Percentiles rank a stretch among this genome's conserved stretches.
Conservation (phyloP, 1,140 invertebrate species). For the Drosophila hydei region DNA sequence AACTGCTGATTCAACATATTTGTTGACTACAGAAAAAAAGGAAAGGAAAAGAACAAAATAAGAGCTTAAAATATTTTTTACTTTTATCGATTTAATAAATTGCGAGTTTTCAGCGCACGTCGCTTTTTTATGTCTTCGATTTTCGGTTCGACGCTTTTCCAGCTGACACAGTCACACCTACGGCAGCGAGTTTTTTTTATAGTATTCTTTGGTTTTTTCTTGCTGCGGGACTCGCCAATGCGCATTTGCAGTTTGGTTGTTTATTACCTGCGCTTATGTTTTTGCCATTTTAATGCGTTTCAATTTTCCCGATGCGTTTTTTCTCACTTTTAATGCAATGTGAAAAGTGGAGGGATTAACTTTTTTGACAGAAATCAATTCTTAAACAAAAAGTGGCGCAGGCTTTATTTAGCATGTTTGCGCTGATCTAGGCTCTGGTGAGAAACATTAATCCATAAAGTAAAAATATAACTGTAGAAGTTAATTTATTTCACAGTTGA, state of each 20-base stretch:
- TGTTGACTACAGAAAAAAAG: slow-evolving; percentile 19
- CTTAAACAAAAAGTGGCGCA: background rate
- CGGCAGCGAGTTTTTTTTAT: slow-evolving; percentile 51
- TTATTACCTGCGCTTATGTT: slow-evolving; percentile 74
- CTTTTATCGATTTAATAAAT: slow-evolving; percentile 79
- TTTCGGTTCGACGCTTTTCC: slow-evolving; percentile 52
- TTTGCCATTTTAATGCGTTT: slow-evolving; percentile 37
- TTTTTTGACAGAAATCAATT: slow-evolving; percentile 6
- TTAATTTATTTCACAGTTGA: too few relatives aligned
- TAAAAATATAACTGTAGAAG: too few relatives aligned
- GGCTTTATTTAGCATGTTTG: background rate
- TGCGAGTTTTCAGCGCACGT: slow-evolving; percentile 30
- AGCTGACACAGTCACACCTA: slow-evolving; percentile 71
- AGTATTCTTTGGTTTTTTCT: slow-evolving; percentile 68
- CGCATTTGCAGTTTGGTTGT: slow-evolving; percentile 68
- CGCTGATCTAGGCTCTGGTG: too few relatives aligned
- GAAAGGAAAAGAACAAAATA: background rate
- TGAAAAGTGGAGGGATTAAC: slow-evolving; percentile 24
- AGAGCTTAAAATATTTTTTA: slow-evolving; percentile 33
- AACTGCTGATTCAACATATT: slow-evolving; percentile 37
- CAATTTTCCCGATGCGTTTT: slow-evolving; percentile 36
- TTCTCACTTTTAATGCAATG: slow-evolving; percentile 56
- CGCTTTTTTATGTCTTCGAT: slow-evolving; percentile 56
- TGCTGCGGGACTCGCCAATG: slow-evolving; percentile 21
- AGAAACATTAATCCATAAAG: too few relatives aligned